Conservation (phyloP, 2,797 vertebrate genomes). For the Falco columbarius region DNA sequence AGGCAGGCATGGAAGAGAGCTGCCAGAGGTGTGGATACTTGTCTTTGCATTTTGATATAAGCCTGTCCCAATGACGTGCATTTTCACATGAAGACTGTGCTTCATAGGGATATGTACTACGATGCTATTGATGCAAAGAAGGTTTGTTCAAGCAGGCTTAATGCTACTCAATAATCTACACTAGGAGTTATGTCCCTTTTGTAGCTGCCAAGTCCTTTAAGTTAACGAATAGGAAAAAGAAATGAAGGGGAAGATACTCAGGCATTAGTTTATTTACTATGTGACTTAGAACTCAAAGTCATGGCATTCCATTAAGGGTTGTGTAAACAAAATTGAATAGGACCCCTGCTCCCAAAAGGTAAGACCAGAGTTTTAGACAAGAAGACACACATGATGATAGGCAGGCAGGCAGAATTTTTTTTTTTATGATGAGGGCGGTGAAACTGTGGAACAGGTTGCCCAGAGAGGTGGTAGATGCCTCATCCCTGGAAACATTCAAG, state of each 20-base stretch:
- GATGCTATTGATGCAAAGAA: background rate
- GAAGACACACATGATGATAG: accelerated
- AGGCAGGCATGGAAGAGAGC: background rate
- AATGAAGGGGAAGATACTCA: background rate
- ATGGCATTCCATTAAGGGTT: background rate
- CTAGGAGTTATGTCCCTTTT: background rate
- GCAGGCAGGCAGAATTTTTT: background rate
- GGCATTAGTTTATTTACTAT: background rate
- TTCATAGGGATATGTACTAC: background rate
- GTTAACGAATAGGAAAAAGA: slow-evolving; percentile 45
- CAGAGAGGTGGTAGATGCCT: background rate
- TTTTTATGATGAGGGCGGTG: background rate
- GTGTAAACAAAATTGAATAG: background rate
- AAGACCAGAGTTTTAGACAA: background rate
- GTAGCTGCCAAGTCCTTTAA: background rate
- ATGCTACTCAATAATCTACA: background rate
- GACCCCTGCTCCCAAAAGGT: background rate
- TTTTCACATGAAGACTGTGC: background rate
- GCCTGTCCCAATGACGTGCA: background rate
- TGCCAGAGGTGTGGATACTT: background rate
- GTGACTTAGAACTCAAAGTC: background rate
- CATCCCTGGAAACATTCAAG: background rate
- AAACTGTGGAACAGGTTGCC: background rate
- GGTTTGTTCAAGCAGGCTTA: background rate
- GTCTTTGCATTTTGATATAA: background rate